These are phyloP conservation scores for Nesidiocoris tenuis DNA, from an alignment of 2,888 invertebrate species.

Conservation along the genomic window DNA sequence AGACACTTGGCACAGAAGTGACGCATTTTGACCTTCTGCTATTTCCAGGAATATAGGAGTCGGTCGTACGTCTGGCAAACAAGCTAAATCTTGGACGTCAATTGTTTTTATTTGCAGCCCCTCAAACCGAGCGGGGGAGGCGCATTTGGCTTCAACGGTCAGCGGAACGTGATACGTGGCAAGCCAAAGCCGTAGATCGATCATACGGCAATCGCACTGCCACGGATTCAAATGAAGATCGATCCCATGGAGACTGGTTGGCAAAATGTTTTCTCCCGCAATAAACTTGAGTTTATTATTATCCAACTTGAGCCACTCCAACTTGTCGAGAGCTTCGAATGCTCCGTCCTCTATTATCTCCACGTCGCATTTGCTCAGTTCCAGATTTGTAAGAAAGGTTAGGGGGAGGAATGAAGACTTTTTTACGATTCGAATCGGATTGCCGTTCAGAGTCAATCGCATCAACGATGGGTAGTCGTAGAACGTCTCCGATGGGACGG, in stretches of 20 bases:
- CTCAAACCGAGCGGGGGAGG: constrained; percentile 66
- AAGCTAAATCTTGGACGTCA: constrained; percentile 71
- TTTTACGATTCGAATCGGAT: constrained; percentile 66
- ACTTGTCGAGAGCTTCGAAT: constrained; percentile 74
- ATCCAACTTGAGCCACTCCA: constrained; percentile 82
- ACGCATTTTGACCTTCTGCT: constrained; percentile 77
- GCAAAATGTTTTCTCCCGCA: constrained; percentile 68
- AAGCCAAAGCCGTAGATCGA: constrained; percentile 76
- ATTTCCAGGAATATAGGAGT: constrained; percentile 73
- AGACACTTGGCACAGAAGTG: constrained; percentile 75
- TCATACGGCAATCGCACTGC: constrained; percentile 82
- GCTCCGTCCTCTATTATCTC: constrained; percentile 74
- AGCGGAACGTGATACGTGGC: constrained; percentile 73
- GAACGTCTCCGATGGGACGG: constrained; percentile 77
- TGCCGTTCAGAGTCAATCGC: constrained; percentile 76
- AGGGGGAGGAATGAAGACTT: constrained; percentile 73
- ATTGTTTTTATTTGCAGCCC: constrained; percentile 69
- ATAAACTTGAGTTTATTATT: constrained; percentile 76
- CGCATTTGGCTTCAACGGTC: constrained; percentile 75
- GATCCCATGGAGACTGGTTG: constrained; percentile 75
- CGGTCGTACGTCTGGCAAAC: constrained; percentile 74
- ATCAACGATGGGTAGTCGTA: constrained; percentile 76
- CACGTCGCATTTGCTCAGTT: constrained; percentile 78
- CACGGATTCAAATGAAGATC: constrained; percentile 84
- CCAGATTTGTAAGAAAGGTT: constrained; percentile 73